These are phyloP conservation scores for Scaptomyza caliginosa DNA, from an alignment of 2,888 invertebrate genomes.

Conservation along the genomic window DNA sequence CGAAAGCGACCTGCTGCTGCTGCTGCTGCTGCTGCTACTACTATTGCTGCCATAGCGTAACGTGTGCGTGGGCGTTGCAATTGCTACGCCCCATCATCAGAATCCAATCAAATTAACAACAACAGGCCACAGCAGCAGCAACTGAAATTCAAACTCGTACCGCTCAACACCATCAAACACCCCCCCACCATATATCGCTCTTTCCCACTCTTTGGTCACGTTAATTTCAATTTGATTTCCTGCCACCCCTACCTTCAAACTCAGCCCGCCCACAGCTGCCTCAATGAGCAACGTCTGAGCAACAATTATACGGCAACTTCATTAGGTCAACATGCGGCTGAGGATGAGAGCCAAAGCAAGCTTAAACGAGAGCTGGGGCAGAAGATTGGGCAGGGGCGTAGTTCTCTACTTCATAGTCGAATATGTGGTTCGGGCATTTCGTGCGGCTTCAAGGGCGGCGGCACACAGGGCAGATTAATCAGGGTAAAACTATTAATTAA, in stretches of 20 bases:
- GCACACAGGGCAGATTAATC: slow-evolving; percentile 80
- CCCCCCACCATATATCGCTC: background rate
- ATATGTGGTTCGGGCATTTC: slow-evolving; percentile 33
- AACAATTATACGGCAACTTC: slow-evolving; percentile 81
- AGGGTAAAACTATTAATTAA: slow-evolving; percentile 84
- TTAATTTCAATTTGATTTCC: slow-evolving; percentile 84
- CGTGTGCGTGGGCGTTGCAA: slow-evolving; percentile 82
- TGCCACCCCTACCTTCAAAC: slow-evolving; percentile 22
- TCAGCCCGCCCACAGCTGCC: slow-evolving; percentile 17
- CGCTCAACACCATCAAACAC: slow-evolving; percentile 13
- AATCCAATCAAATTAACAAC: slow-evolving; percentile 83
- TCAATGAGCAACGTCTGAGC: slow-evolving; percentile 62
- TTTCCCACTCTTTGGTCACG: slow-evolving; percentile 53
- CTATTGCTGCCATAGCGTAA: slow-evolving; percentile 34
- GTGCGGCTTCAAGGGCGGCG: slow-evolving; percentile 48
- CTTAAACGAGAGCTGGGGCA: background rate
- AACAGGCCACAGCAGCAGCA: slow-evolving; percentile 66
- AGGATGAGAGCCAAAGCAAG: slow-evolving; percentile 4
- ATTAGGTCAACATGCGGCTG: slow-evolving; percentile 82
- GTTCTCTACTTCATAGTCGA: slow-evolving; percentile 34
- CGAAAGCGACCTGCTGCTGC: slow-evolving; percentile 38
- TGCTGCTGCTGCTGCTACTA: background rate
- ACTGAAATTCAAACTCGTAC: slow-evolving; percentile 53
- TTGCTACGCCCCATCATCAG: slow-evolving; percentile 82
- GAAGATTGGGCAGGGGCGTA: background rate